Conservation (phyloP, 2,888 invertebrate genomes). For the Ecliptopera silaceata region DNA sequence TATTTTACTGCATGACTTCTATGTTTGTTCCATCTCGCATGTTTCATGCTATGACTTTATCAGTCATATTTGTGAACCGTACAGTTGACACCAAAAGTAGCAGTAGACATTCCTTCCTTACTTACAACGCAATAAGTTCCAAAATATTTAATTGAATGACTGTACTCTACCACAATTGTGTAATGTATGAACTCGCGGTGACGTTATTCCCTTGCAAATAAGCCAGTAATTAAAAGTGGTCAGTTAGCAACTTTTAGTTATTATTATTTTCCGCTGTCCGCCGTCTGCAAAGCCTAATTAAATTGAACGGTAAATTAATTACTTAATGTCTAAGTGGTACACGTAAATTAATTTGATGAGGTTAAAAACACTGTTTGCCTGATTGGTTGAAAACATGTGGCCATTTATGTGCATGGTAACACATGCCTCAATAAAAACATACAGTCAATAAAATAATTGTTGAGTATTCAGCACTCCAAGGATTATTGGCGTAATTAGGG, state of each 20-base stretch:
- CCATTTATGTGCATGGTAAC: no score
- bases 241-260: neutral
- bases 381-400: no score
- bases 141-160: constrained; percentile 1
- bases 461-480: no score
- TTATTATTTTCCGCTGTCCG: constrained; percentile 3
- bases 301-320: neutral
- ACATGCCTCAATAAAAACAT: no score
- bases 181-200: constrained; percentile 4
- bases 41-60: constrained; percentile 13
- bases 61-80: constrained; percentile 9
- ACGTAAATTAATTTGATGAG: neutral
- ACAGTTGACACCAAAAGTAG: constrained; percentile 3
- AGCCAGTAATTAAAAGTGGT: no score
- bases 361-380: no score
- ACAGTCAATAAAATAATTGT: no score
- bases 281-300: neutral
- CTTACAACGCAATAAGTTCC: neutral
- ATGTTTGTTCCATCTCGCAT: constrained; percentile 1
- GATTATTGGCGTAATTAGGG: no score
- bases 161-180: constrained; percentile 4
- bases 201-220: neutral
- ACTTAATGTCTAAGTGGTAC: neutral
- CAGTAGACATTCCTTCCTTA: neutral
- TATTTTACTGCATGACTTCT: constrained; percentile 1